Conservation (phyloP, 2,797 vertebrate genomes). For the Enteromius afrohamiltoni region DNA sequence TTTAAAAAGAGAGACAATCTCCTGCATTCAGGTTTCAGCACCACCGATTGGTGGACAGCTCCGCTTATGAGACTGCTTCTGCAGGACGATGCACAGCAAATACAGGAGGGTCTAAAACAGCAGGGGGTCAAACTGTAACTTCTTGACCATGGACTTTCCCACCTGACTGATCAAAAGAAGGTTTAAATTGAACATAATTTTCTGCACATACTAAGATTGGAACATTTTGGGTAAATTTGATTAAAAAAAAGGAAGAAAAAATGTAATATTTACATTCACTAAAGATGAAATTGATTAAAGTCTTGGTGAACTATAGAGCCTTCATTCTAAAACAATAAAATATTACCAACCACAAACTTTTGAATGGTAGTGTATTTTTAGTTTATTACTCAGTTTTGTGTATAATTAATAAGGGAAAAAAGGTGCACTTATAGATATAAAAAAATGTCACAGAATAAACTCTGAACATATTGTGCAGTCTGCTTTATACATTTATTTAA, state of each 20-base stretch:
- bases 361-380: not conserved
- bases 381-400: not conserved
- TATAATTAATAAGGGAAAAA: not conserved
- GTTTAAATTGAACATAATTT: not conserved
- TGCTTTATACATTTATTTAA: not conserved
- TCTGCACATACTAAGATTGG: not conserved
- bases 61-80: conserved; percentile 48
- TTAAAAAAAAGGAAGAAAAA: not conserved
- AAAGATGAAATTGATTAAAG: not conserved
- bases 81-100: conserved; percentile 13
- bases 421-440: not conserved
- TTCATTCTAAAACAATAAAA: not conserved
- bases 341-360: not conserved
- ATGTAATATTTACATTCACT: not conserved
- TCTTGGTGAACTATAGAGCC: not conserved
- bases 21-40: conserved; percentile 65
- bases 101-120: not conserved
- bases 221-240: not conserved
- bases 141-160: not conserved
- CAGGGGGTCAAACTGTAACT: conserved; percentile 8
- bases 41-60: conserved; percentile 68
- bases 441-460: not conserved
- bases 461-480: not conserved
- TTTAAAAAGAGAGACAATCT: not conserved
- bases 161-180: conserved; percentile 15